Conservation (phyloP, 92 coral and sea anemone genomes). For the Epizoanthus ramosus region DNA sequence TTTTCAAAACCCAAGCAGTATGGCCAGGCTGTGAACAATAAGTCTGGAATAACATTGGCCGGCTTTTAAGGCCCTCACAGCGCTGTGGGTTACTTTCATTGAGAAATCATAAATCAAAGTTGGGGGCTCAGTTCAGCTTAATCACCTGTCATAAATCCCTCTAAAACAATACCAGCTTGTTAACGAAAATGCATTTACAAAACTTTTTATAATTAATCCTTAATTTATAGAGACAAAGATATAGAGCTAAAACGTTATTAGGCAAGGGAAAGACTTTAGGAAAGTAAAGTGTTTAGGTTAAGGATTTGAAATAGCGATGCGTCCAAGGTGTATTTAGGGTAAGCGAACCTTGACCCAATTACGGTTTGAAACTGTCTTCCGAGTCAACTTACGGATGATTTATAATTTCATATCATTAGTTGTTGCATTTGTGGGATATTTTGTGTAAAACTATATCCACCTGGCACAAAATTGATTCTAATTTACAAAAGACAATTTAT, state of each 20-base stretch:
- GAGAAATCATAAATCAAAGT: constrained; percentile 47
- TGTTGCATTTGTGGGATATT: constrained; percentile 38
- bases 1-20: constrained; percentile 26
- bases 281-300: not conserved
- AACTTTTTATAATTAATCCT: constrained; percentile 11
- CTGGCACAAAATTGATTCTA: constrained; percentile 22
- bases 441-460: constrained; percentile 30
- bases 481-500: constrained; percentile 2
- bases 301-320: not conserved
- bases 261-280: not conserved
- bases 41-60: constrained; percentile 23
- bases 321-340: not conserved
- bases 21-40: constrained; percentile 29
- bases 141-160: constrained; percentile 39
- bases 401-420: constrained; percentile 30
- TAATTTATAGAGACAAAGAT: not conserved
- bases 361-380: constrained; percentile 25
- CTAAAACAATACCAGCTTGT: constrained; percentile 33
- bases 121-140: constrained; percentile 33
- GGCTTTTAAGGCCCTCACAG: constrained; percentile 25
- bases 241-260: not conserved
- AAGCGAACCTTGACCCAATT: constrained; percentile 29
- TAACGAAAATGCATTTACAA: constrained; percentile 11
- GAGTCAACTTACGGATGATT: constrained; percentile 23
- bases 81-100: constrained; percentile 30